Evolutionary conservation across 1,140 invertebrate genomes (phyloP).

Genomic region (Camponotus floridanus): DNA sequence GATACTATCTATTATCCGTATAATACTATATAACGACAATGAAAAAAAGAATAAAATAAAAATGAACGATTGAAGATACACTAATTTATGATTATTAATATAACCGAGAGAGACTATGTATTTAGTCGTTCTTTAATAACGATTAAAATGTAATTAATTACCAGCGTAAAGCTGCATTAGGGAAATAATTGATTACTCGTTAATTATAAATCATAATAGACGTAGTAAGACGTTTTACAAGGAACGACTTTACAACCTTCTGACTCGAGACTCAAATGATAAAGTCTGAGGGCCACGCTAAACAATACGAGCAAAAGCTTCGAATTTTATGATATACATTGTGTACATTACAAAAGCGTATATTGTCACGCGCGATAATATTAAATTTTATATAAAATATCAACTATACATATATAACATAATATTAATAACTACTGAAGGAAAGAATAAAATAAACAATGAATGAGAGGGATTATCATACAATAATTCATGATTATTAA

Average conservation of each 20-base stretch:
- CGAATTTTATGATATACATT: no score
- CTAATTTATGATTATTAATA: constrained; percentile 30
- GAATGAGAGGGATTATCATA: background rate
- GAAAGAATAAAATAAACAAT: background rate
- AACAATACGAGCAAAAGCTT: no score
- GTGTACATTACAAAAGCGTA: no score
- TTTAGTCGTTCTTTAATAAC: constrained; percentile 13
- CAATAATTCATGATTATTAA: constrained; percentile 28
- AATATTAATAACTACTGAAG: background rate
- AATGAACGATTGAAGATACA: background rate
- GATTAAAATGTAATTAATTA: constrained; percentile 44
- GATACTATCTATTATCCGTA: no score
- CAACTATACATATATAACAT: background rate
- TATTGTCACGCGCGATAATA: no score
- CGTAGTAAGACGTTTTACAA: no score
- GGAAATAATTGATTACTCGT: constrained; percentile 22
- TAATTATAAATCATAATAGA: no score
- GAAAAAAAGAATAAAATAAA: background rate
- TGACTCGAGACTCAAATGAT: no score
- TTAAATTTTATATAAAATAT: no score
- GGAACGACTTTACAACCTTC: no score
- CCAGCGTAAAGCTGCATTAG: background rate
- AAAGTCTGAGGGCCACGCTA: no score
- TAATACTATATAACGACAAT: background rate
- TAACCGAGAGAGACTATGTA: background rate